Conservation (phyloP, 1,140 invertebrate species). For the Hormaphis cornu region DNA sequence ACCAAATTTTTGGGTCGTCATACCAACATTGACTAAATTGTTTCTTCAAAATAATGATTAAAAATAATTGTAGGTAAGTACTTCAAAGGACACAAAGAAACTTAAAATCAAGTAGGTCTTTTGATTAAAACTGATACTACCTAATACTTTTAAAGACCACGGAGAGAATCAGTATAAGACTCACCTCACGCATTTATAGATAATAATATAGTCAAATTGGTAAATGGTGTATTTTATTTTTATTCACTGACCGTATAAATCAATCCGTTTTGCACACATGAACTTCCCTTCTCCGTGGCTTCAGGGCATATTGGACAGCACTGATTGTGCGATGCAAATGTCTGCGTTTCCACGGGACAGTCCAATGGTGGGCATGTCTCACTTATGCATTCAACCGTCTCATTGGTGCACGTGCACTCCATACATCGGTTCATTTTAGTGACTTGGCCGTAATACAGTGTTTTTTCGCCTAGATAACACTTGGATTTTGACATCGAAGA, state of each 20-base stretch:
- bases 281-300: slow-evolving; percentile 51
- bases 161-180: no score
- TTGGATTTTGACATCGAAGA: slow-evolving; percentile 47
- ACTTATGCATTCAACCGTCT: slow-evolving; percentile 59
- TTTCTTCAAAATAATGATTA: no score
- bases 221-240: no score
- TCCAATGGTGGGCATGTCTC: slow-evolving; percentile 72
- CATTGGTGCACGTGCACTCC: slow-evolving; percentile 66
- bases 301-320: slow-evolving; percentile 67
- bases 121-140: no score
- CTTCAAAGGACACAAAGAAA: no score
- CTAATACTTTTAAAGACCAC: no score
- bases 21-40: no score
- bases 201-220: no score
- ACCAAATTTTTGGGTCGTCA: no score
- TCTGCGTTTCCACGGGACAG: slow-evolving; percentile 61
- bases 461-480: slow-evolving; percentile 61
- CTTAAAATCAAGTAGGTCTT: no score
- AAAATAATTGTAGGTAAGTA: no score
- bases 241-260: slow-evolving; percentile 59
- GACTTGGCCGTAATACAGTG: slow-evolving; percentile 48
- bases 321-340: slow-evolving; percentile 48
- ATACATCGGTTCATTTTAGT: slow-evolving; percentile 65
- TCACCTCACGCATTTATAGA: no score
- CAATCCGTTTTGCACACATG: slow-evolving; percentile 54